A percentile compares a stretch with the other conserved stretches of the same genome.
Evolutionary conservation across 2,797 vertebrate genomes (phyloP).

Genomic region (Paguma larvata): DNA sequence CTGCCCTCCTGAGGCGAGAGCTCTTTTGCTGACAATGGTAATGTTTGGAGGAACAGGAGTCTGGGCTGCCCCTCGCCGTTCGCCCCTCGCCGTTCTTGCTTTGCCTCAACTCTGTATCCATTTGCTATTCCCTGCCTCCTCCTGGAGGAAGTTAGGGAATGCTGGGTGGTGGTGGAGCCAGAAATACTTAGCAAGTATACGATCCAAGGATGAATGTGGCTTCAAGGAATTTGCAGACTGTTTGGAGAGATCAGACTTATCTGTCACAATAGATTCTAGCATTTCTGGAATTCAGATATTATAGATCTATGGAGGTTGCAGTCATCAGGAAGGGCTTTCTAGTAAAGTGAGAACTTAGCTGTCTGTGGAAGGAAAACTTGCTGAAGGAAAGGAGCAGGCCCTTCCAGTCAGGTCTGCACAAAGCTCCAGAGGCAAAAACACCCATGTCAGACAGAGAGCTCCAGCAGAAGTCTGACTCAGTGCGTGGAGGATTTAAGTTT

Average conservation of each 20-base stretch:
- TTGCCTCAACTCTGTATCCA: background rate
- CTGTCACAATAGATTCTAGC: background rate
- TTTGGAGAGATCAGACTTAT: background rate
- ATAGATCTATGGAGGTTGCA: background rate
- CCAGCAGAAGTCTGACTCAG: background rate
- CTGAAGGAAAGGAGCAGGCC: background rate
- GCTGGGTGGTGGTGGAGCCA: background rate
- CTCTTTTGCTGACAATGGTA: background rate
- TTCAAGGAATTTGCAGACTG: background rate
- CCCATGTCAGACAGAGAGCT: accelerated
- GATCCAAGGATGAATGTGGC: background rate
- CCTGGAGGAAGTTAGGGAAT: background rate
- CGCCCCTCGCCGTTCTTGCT: background rate
- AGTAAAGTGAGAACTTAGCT: background rate
- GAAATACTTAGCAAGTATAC: background rate
- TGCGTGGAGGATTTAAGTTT: background rate
- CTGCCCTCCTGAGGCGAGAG: background rate
- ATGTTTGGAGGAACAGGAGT: background rate
- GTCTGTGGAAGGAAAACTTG: background rate
- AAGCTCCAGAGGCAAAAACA: background rate
- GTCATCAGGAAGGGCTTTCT: background rate
- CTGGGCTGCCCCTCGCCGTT: background rate
- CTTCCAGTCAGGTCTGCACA: background rate
- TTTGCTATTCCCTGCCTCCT: background rate
- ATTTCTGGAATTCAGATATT: background rate